Conservation (phyloP, 2,113 vertebrate genomes). For the Alosa alosa region DNA sequence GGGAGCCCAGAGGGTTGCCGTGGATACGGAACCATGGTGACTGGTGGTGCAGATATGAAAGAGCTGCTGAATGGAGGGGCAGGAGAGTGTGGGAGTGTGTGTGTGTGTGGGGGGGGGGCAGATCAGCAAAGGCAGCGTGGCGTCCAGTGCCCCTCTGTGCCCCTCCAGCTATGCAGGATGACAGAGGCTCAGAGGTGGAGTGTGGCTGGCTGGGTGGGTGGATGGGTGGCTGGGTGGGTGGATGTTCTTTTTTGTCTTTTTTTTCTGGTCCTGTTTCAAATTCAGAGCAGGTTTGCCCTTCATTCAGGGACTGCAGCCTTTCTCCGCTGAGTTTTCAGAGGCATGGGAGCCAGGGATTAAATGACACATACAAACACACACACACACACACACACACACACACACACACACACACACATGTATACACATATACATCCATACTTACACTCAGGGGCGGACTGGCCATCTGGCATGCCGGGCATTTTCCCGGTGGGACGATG, state of each 20-base stretch:
- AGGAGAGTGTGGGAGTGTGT: no score
- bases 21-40: background rate
- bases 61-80: background rate
- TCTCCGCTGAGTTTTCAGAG: no score
- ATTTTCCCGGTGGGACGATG: no score
- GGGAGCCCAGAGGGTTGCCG: slow-evolving; percentile 11
- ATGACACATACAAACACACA: background rate
- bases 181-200: no score
- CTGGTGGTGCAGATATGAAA: slow-evolving; percentile 4
- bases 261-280: background rate
- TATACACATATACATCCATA: background rate
- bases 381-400: background rate
- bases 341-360: no score
- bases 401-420: background rate
- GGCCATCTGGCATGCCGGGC: no score
- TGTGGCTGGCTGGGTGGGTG: background rate
- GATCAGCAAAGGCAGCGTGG: no score
- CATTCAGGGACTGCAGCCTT: background rate
- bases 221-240: background rate
- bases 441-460: background rate
- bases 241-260: background rate
- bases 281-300: slow-evolving; percentile 6
- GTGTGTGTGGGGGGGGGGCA: no score
- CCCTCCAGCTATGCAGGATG: no score
- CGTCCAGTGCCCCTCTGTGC: no score